These are phyloP conservation scores for Drosophila longiperda DNA, from an alignment of 2,888 invertebrate species.

Conservation along the genomic window DNA sequence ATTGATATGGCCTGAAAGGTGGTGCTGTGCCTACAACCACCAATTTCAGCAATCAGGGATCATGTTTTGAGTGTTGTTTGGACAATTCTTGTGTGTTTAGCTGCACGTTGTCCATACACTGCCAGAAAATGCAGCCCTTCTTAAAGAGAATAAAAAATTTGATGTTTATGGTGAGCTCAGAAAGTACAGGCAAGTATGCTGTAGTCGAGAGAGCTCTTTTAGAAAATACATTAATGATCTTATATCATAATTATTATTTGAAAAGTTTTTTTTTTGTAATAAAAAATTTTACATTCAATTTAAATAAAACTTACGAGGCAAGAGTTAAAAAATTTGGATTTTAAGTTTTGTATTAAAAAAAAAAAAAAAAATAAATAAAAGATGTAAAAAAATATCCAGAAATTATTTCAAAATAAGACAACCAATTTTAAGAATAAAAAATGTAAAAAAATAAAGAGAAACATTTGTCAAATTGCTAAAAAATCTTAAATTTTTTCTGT, in stretches of 20 bases:
- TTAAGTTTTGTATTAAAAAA: too few species aligned
- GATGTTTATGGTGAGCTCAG: constrained; percentile 15
- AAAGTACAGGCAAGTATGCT: background rate
- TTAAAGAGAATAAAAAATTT: constrained; percentile 11
- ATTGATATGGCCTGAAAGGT: constrained; percentile 64
- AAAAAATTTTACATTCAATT: too few species aligned
- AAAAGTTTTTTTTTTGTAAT: too few species aligned
- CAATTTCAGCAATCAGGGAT: constrained; percentile 23
- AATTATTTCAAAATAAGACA: too few species aligned
- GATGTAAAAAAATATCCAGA: too few species aligned
- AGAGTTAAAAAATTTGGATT: too few species aligned
- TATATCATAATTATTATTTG: background rate
- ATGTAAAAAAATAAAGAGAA: too few species aligned
- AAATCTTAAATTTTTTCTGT: too few species aligned
- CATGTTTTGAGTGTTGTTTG: constrained; percentile 38
- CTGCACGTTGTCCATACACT: constrained; percentile 41
- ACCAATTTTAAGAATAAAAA: too few species aligned
- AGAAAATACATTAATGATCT: background rate
- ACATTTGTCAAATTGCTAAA: too few species aligned
- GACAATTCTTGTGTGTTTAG: constrained; percentile 57
- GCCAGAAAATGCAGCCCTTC: background rate
- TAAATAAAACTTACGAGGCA: too few species aligned
- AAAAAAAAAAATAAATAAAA: too few species aligned
- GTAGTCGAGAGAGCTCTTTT: background rate
- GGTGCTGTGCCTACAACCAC: constrained; percentile 16